A percentile compares a stretch with the other conserved stretches of the same genome.
phyloP scores from a whole-genome alignment of 2,888 invertebrate species.

The Drosophila niveifrons region DNA sequence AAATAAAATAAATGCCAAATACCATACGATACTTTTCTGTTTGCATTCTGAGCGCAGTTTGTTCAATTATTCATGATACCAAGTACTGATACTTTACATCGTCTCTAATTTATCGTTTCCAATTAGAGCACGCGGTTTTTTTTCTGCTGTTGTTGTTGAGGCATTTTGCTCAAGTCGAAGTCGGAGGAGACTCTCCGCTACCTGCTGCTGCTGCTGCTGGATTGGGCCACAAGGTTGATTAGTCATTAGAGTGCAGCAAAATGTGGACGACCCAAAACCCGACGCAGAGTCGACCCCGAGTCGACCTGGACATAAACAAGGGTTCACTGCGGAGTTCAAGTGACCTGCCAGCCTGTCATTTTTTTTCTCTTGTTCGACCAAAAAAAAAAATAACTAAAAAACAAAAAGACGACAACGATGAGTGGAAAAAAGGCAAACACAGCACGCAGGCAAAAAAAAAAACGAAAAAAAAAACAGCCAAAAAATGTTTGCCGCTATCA shows the following conservation, averaged over 20 bases:
- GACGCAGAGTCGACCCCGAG: slow-evolving; percentile 1
- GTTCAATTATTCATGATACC: slow-evolving; percentile 12
- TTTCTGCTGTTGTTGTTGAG: background rate
- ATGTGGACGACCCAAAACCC: slow-evolving; percentile 13
- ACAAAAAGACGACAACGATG: background rate
- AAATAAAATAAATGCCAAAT: slow-evolving; percentile 27
- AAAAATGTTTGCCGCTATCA: slow-evolving; percentile 66
- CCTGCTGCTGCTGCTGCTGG: slow-evolving; percentile 42
- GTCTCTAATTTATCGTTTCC: slow-evolving; percentile 58
- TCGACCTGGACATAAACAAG: slow-evolving; percentile 28
- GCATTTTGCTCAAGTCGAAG: slow-evolving; percentile 40
- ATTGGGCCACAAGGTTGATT: slow-evolving; percentile 68
- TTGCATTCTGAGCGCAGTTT: slow-evolving; percentile 21
- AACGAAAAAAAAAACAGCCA: slow-evolving; percentile 11
- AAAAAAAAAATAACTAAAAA: slow-evolving; percentile 9
- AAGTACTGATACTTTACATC: slow-evolving; percentile 4
- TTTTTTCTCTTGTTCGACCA: slow-evolving; percentile 36
- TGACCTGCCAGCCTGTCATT: slow-evolving; percentile 62
- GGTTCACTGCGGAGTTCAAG: slow-evolving; percentile 56
- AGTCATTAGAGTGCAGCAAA: slow-evolving; percentile 67
- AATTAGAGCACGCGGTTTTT: slow-evolving; percentile 60
- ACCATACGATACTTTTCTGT: slow-evolving; percentile 14
- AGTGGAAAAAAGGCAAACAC: slow-evolving; percentile 29
- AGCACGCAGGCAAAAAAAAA: slow-evolving; percentile 50
- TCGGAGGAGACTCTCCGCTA: slow-evolving; percentile 37